Percentiles rank a stretch among this genome's conserved stretches.
These are phyloP conservation scores for Lamellibrachia luymesi DNA, from an alignment of 1,140 invertebrate genomes.

Conservation along the genomic window DNA sequence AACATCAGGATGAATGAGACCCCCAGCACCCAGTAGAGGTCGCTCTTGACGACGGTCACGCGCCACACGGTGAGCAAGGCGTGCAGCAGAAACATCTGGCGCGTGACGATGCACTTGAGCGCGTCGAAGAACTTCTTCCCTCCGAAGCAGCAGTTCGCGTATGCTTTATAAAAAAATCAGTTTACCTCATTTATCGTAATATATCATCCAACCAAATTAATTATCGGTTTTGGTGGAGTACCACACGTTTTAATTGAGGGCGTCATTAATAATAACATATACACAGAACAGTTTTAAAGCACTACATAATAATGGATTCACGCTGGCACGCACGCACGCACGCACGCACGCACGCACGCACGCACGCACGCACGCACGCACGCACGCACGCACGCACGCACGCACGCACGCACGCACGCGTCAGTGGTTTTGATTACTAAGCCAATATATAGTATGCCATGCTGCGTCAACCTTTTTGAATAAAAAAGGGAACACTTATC, in stretches of 20 bases:
- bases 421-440: too few species aligned
- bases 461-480: too few species aligned
- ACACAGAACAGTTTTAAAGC: too few species aligned
- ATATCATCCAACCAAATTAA: not conserved
- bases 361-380: constrained; percentile 12
- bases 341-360: not conserved
- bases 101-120: not conserved
- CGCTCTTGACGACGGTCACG: not conserved
- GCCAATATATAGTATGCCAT: too few species aligned
- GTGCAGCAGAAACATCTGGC: not conserved
- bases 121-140: not conserved
- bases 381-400: constrained; percentile 8
- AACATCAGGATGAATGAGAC: not conserved
- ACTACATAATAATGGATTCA: too few species aligned
- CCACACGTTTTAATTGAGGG: too few species aligned
- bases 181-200: not conserved
- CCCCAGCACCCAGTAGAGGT: not conserved
- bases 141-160: not conserved
- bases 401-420: constrained; percentile 12
- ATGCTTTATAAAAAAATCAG: not conserved
- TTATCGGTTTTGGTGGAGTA: too few species aligned
- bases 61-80: not conserved
- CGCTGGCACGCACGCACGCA: not conserved
- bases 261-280: too few species aligned
- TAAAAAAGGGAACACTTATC: too few species aligned